Conservation (phyloP, 2,797 vertebrate species). For the Mionectes olivaceus region DNA sequence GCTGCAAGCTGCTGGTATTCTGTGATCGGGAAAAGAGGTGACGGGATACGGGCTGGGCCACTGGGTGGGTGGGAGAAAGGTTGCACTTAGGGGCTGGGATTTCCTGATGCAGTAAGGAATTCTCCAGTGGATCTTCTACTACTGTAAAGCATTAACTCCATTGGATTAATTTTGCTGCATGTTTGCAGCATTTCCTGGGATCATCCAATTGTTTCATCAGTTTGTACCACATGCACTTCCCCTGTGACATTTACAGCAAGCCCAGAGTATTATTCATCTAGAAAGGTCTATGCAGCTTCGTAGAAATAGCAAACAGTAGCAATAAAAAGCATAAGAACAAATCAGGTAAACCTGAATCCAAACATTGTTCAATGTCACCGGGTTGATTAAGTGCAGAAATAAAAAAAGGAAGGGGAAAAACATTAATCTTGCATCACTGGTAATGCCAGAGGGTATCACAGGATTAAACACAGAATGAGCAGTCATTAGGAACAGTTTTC, state of each 20-base stretch:
- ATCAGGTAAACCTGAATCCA: neutral
- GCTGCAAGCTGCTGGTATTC: neutral
- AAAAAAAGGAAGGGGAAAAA: neutral
- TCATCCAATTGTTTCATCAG: neutral
- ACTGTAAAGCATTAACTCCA: neutral
- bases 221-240: neutral
- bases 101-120: neutral
- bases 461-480: neutral
- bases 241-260: neutral
- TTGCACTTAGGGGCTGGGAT: neutral
- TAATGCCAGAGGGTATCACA: neutral
- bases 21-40: neutral
- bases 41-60: rapidly evolving
- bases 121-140: neutral
- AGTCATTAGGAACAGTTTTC: neutral
- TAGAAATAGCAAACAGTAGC: neutral
- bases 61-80: neutral
- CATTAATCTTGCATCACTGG: neutral
- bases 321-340: neutral
- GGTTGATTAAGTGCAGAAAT: neutral
- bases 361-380: neutral
- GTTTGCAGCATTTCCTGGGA: neutral
- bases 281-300: neutral
- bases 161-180: neutral
- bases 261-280: neutral